phyloP scores from a whole-genome alignment of 2,888 invertebrate species.

The Allacma fusca region DNA sequence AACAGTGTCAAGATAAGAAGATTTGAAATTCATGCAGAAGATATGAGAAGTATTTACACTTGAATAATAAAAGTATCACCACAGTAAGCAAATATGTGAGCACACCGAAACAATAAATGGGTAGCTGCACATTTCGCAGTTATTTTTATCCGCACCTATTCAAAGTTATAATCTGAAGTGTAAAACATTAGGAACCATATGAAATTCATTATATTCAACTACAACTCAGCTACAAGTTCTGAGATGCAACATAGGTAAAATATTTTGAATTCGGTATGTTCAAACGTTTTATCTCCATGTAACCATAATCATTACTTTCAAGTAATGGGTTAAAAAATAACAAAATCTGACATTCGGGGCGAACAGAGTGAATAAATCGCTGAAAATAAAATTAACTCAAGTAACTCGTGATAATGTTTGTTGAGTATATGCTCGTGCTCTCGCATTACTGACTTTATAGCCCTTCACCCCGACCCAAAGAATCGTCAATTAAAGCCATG shows the following conservation, averaged over 20 bases:
- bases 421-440: too few species aligned
- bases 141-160: conserved; percentile 18
- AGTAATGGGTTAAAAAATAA: conserved; percentile 16
- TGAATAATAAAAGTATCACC: conserved; percentile 17
- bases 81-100: background rate
- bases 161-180: conserved; percentile 6
- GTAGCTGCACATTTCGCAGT: conserved; percentile 14
- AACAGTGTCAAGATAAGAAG: too few species aligned
- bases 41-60: conserved; percentile 5
- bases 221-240: background rate
- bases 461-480: too few species aligned
- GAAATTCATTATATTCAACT: conserved; percentile 21
- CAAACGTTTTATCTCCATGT: conserved; percentile 1
- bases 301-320: conserved; percentile 12
- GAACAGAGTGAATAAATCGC: background rate
- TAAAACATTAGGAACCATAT: conserved; percentile 12
- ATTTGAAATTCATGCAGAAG: background rate
- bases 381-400: background rate
- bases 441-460: too few species aligned
- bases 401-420: too few species aligned
- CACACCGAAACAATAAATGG: conserved; percentile 24
- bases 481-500: too few species aligned
- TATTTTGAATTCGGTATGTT: conserved; percentile 4
- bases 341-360: background rate
- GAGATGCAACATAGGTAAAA: background rate